Conservation (phyloP, 2,888 invertebrate species). For the Drosophila anomelani region DNA sequence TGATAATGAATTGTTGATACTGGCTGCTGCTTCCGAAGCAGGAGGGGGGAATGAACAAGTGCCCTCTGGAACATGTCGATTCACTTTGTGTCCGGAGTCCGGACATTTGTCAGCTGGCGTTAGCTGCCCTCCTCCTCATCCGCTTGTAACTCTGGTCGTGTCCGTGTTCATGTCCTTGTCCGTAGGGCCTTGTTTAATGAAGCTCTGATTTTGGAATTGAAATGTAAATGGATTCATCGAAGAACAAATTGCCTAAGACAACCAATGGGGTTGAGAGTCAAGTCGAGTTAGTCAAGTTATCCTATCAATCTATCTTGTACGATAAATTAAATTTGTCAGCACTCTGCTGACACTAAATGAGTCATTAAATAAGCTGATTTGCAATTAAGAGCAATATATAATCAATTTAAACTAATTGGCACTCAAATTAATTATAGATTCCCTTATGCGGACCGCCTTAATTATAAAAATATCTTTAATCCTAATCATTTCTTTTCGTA, state of each 20-base stretch:
- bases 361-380: neutral
- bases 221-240: constrained; percentile 27
- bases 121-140: constrained; percentile 1
- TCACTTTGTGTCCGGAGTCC: constrained; percentile 27
- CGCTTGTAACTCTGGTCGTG: neutral
- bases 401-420: neutral
- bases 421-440: neutral
- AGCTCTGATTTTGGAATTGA: constrained; percentile 41
- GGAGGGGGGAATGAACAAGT: neutral
- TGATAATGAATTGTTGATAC: constrained; percentile 77
- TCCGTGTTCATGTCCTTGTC: constrained; percentile 8
- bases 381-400: neutral
- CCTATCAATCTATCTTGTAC: neutral
- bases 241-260: constrained; percentile 7
- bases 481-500: neutral
- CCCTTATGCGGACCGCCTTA: neutral
- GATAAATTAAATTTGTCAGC: neutral
- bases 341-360: neutral
- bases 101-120: constrained; percentile 41
- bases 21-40: constrained; percentile 25
- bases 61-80: constrained; percentile 25
- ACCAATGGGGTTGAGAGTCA: neutral
- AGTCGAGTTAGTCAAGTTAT: neutral
- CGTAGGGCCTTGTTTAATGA: constrained; percentile 24
- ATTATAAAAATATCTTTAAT: neutral